These are phyloP conservation scores for Antedon mediterranea DNA, from an alignment of 53 echinoderm and acorn worm species.

Conservation along the genomic window DNA sequence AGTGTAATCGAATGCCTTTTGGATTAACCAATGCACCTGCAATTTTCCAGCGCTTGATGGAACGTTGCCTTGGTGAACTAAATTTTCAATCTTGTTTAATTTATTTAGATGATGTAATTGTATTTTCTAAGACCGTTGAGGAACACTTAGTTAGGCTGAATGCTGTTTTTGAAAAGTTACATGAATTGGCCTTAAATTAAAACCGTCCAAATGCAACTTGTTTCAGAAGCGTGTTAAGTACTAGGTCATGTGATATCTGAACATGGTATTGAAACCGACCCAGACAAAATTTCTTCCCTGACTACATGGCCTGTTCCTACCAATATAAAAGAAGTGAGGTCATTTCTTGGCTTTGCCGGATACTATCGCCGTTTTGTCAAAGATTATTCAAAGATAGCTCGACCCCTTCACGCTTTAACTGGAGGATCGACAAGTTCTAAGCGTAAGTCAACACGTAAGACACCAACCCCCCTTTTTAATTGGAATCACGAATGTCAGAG, in stretches of 20 bases:
- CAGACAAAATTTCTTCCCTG: slow-evolving; percentile 9
- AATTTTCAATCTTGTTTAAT: background rate
- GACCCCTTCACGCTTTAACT: background rate
- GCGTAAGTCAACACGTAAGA: too few species aligned
- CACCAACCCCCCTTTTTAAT: too few species aligned
- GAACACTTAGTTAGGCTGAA: slow-evolving; percentile 16
- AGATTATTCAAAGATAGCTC: background rate
- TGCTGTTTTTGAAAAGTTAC: slow-evolving; percentile 12
- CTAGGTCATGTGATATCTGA: slow-evolving; percentile 8
- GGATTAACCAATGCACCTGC: too few species aligned
- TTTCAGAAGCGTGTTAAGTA: background rate
- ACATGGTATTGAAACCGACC: slow-evolving; percentile 10
- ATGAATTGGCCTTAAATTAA: slow-evolving; percentile 14
- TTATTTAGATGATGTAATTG: slow-evolving; percentile 17
- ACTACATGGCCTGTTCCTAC: slow-evolving; percentile 9
- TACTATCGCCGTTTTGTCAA: slow-evolving; percentile 1
- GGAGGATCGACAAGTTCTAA: too few species aligned
- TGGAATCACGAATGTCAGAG: background rate
- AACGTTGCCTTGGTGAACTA: too few species aligned
- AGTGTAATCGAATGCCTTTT: too few species aligned
- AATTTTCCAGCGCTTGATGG: too few species aligned
- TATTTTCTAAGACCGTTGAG: slow-evolving; percentile 10
- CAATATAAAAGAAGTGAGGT: slow-evolving; percentile 4
- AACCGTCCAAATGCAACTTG: slow-evolving; percentile 12
- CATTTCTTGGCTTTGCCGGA: slow-evolving; percentile 11